These are phyloP conservation scores for Sarcophaga bullata DNA, from an alignment of 1,140 invertebrate species.

Conservation along the genomic window DNA sequence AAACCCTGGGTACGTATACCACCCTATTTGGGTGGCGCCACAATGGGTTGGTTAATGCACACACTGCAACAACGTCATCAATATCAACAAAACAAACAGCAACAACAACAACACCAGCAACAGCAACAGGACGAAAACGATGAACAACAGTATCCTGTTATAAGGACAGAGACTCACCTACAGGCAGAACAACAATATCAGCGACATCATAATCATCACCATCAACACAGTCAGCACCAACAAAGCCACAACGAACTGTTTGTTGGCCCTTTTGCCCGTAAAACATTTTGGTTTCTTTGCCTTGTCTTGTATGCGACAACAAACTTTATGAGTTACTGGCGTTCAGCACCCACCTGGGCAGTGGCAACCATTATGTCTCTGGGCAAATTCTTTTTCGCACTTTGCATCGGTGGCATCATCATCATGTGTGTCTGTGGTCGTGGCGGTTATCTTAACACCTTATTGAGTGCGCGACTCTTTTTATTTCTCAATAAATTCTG, in stretches of 20 bases:
- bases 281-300: constrained; percentile 51
- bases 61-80: background rate
- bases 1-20: constrained; percentile 48
- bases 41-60: constrained; percentile 46
- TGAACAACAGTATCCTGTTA: background rate
- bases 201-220: background rate
- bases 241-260: background rate
- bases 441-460: constrained; percentile 44
- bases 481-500: constrained; percentile 47
- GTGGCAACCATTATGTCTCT: constrained; percentile 50
- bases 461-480: constrained; percentile 44
- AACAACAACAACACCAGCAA: constrained; percentile 29
- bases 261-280: constrained; percentile 5
- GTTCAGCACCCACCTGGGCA: constrained; percentile 46
- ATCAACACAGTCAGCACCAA: background rate
- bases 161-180: background rate
- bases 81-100: background rate
- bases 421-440: constrained; percentile 45
- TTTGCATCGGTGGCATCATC: constrained; percentile 52
- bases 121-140: constrained; percentile 35
- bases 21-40: constrained; percentile 46
- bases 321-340: constrained; percentile 50
- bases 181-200: background rate
- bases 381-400: constrained; percentile 56
- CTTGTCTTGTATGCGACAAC: constrained; percentile 48